These are phyloP conservation scores for Oreortyx pictus DNA, from an alignment of 2,797 vertebrate species.

Conservation along the genomic window DNA sequence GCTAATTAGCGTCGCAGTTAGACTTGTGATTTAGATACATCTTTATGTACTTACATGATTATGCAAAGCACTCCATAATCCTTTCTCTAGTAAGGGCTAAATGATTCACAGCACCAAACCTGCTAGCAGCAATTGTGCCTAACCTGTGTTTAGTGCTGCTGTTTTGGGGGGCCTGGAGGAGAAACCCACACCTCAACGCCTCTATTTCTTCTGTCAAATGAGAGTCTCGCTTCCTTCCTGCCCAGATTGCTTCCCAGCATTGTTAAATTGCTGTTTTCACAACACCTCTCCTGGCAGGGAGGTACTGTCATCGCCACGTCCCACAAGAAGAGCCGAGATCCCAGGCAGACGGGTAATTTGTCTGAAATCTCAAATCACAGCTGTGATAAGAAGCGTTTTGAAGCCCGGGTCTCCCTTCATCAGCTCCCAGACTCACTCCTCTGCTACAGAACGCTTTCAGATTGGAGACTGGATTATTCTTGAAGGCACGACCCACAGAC, in stretches of 20 bases:
- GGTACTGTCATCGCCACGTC: background rate
- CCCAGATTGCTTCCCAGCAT: background rate
- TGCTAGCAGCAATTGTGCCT: background rate
- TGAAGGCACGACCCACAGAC: background rate
- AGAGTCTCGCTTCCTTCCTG: background rate
- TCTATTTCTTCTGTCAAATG: fast-evolving
- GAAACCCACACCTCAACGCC: background rate
- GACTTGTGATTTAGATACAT: background rate
- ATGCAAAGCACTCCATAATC: background rate
- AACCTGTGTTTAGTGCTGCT: background rate
- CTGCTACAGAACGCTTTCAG: background rate
- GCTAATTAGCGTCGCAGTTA: background rate
- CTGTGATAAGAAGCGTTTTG: fast-evolving
- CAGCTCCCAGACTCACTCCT: background rate
- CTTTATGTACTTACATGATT: background rate
- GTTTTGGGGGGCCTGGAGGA: background rate
- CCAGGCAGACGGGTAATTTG: background rate
- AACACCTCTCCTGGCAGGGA: background rate
- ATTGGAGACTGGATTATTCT: fast-evolving
- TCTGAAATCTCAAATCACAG: background rate
- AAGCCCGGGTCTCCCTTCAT: background rate
- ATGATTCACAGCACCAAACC: fast-evolving
- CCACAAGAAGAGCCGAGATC: background rate
- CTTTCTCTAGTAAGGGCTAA: background rate
- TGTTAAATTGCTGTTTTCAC: background rate